Base-by-base conservation (phyloP, 2,797 vertebrate species). In the Allobates femoralis region DNA sequence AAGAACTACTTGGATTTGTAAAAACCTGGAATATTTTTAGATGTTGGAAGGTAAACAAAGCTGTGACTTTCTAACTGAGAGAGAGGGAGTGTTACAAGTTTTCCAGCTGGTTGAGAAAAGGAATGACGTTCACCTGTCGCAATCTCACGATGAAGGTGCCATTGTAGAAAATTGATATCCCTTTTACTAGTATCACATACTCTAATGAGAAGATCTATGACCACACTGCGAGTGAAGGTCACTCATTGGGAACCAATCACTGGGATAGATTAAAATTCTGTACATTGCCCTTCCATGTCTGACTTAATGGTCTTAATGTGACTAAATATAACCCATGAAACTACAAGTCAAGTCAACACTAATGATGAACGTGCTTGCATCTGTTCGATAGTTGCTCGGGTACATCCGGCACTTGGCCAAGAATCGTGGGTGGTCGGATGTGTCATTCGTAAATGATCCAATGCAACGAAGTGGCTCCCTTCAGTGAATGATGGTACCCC, bases 61-160 rank as follows among this genome's bases (percentile, higher is more conserved):
- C 89, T 94, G 89, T 91, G 95, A 93, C 93, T 95, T 94, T 94
- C 90, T 87, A 89, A 92, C 90, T 92, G 88, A 94, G 96, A 95
- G 91, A 88, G 89, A 92, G 92, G 92, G 91, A 95, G 86, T 90
- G 11, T 75, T 34, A 41, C 50, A 32, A 19, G 62, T 78, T 81
- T 41, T 88, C 60, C 87, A 88, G 87, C 81, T 88, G 83, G 87
- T 34, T 80, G 19, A 58, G 53, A 76, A 60, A 67, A 60, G 18
- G 23, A 41, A 6, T 41, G 1, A 62, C 7, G 14, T 60, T 58
- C 23, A 60, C 34, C 77, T 60, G 77, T 58, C 8, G 12, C 32
- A 32, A 34, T 37, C 12, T 60, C 14, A 26, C 56, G 18, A 76
- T 34, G 46, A 81, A 53, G 73, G 41, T 21, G 81, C 18, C 46